A percentile compares a stretch with the other conserved stretches of the same genome.
Evolutionary conservation across 2,888 invertebrate genomes (phyloP).

Genomic region (Drosophila borborema): DNA sequence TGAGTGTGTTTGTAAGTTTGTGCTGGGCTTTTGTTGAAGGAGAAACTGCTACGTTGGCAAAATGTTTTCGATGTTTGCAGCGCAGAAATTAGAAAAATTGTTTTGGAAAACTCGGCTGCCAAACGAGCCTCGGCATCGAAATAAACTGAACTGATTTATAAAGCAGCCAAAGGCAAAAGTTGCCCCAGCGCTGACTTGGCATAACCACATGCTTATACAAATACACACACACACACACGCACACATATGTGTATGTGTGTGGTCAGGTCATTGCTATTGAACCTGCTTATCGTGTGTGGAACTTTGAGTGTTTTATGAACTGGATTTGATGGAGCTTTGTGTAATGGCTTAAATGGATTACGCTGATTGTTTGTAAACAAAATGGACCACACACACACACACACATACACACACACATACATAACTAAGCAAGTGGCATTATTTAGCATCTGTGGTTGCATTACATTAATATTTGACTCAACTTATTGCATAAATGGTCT

Average conservation of each 20-base stretch:
- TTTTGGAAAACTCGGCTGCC: slow-evolving; percentile 59
- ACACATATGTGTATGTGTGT: slow-evolving; percentile 6
- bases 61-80: slow-evolving; percentile 61
- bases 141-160: slow-evolving; percentile 77
- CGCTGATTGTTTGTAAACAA: slow-evolving; percentile 52
- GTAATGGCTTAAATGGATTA: slow-evolving; percentile 55
- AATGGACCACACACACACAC: not conserved
- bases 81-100: slow-evolving; percentile 76
- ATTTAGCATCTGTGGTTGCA: not conserved
- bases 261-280: slow-evolving; percentile 34
- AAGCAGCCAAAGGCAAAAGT: slow-evolving; percentile 46
- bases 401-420: not conserved
- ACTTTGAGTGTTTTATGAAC: slow-evolving; percentile 86
- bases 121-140: slow-evolving; percentile 51
- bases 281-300: slow-evolving; percentile 10
- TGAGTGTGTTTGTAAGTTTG: not conserved
- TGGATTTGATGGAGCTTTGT: slow-evolving; percentile 60
- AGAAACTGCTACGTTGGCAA: slow-evolving; percentile 63
- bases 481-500: not conserved
- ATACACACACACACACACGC: slow-evolving; percentile 1
- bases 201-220: slow-evolving; percentile 23
- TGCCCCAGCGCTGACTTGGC: slow-evolving; percentile 51
- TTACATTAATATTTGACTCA: slow-evolving; percentile 1
- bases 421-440: slow-evolving; percentile 16
- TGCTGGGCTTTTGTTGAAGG: slow-evolving; percentile 33